Conservation (phyloP, 2,888 invertebrate species). For the Loripinus fragilis region DNA sequence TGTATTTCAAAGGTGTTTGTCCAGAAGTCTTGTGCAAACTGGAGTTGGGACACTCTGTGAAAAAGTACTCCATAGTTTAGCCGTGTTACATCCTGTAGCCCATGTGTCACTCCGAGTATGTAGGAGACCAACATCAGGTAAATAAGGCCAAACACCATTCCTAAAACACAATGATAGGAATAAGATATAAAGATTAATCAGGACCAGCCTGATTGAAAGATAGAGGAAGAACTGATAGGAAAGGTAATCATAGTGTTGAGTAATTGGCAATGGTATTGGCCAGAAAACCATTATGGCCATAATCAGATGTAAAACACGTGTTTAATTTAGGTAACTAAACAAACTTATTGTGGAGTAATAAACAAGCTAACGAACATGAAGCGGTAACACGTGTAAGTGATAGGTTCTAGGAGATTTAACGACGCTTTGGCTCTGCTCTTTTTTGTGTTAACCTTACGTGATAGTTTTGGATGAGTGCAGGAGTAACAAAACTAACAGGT, state of each 20-base stretch:
- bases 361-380: too few species aligned
- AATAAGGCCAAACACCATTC: neutral
- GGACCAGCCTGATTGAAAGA: neutral
- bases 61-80: conserved; percentile 1
- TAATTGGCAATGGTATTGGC: neutral
- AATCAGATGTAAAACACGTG: too few species aligned
- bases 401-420: too few species aligned
- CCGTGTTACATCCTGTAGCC: neutral
- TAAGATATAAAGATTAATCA: neutral
- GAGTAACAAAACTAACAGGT: neutral
- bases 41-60: neutral
- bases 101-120: neutral
- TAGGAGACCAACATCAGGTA: neutral
- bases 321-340: too few species aligned
- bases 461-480: neutral
- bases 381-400: too few species aligned
- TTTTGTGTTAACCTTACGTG: neutral
- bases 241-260: neutral
- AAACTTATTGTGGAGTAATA: too few species aligned
- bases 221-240: neutral
- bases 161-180: conserved; percentile 2
- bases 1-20: conserved; percentile 3
- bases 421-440: too few species aligned
- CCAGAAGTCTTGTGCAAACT: neutral
- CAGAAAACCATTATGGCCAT: too few species aligned